Evolutionary conservation across 2,888 invertebrate species (phyloP), one percentile per base, ranked within the genome.

Genomic region (Kryphioiulus occultus): DNA sequence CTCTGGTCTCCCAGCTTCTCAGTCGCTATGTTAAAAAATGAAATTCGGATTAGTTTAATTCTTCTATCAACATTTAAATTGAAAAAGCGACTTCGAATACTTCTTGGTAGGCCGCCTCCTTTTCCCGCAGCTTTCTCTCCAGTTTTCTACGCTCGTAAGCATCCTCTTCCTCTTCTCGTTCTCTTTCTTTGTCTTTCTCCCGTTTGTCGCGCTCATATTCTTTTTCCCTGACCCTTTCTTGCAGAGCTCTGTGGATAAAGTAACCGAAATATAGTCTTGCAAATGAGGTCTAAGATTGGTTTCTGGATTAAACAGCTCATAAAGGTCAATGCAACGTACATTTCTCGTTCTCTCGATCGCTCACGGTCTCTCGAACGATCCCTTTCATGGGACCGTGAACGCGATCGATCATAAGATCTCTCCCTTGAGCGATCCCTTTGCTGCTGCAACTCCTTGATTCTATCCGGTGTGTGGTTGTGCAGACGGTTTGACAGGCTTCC

Each of bases 81-180:
- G 17, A 15, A 15, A 17, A 2, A 17, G 47, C 47, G 17, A 47
- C 17, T 47, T 47, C 3, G 22, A 26, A 12, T 59, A 92, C 96
- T 93, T 93, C 97, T 93, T 99, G 98, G 92, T 99, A 99, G n/a
- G 97, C 96, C 47, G 96, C 96, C 92, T 99, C 99, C 92, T 98
- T 98, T 91, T 99, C 98, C 17, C 98, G 93, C 0, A 98, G 96
- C 92, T 96, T 95, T 92, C 98, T 95, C 91, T 99, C 98, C 9
- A 95, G 93, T 90, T 97, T 95, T 91, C 98, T 96, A 91, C 96
- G 95, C 91, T 99, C 98, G 88, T 97, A 95, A 30, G 95, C 94
- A 92, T 99, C 98, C 91, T 99, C 98, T 91, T 98, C 98, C 90
- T 97, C 94, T 92, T 91, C 90, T 7, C 88, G 85, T 53, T 90